Conservation (phyloP, 2,797 vertebrate species). For the Myioborus miniatus region DNA sequence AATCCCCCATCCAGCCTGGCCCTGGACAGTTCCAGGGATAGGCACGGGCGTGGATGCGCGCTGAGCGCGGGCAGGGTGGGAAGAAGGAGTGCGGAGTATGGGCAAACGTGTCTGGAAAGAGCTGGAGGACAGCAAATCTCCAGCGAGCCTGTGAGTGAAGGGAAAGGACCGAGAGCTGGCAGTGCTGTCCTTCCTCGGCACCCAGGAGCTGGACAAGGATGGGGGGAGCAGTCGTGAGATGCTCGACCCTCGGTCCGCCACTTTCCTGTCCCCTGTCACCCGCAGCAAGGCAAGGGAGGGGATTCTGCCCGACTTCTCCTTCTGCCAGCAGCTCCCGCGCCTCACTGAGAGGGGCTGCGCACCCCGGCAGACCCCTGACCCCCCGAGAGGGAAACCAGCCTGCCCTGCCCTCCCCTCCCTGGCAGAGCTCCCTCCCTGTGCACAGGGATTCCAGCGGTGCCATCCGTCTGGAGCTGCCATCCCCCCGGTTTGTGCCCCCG, state of each 20-base stretch:
- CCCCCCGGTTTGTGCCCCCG: background rate
- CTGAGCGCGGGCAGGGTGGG: background rate
- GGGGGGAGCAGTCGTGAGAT: background rate
- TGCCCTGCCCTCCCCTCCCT: background rate
- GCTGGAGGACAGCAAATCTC: background rate
- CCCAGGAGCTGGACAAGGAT: background rate
- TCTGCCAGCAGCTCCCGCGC: background rate
- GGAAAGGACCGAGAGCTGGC: background rate
- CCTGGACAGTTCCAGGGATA: background rate
- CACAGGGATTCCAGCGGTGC: background rate
- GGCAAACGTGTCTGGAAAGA: background rate
- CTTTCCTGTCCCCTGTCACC: background rate
- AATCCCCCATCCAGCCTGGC: background rate
- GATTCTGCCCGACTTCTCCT: background rate
- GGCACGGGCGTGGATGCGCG: background rate
- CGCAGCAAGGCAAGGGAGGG: background rate
- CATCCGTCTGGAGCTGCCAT: accelerated
- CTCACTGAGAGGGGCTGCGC: background rate
- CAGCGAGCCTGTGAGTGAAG: background rate
- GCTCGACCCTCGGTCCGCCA: accelerated
- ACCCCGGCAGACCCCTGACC: background rate
- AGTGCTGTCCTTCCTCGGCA: background rate
- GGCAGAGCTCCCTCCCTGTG: background rate
- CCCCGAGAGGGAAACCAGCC: background rate
- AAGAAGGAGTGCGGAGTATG: accelerated